phyloP scores from a whole-genome alignment of 1,140 invertebrate species.

The Coelopa frigida region DNA sequence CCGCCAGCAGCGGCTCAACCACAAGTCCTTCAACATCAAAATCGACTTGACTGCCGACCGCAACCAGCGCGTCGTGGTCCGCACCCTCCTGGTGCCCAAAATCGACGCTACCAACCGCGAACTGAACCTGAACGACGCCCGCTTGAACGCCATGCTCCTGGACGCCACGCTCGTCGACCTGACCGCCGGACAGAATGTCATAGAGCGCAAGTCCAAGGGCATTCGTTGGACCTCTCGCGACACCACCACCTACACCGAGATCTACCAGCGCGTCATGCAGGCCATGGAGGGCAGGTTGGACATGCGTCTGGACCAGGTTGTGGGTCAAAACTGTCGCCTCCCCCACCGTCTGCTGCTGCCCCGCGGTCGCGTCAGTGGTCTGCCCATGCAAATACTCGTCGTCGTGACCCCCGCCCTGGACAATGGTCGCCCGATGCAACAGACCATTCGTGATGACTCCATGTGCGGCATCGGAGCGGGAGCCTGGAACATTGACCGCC shows the following conservation, averaged over 20 bases:
- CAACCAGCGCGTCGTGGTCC: slow-evolving; percentile 14
- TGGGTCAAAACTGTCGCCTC: slow-evolving; percentile 13
- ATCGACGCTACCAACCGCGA: slow-evolving; percentile 41
- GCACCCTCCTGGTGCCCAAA: slow-evolving; percentile 14
- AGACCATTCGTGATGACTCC: neutral
- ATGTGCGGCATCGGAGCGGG: slow-evolving; percentile 1
- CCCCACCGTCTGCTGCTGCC: slow-evolving; percentile 48
- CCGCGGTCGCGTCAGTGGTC: slow-evolving; percentile 47
- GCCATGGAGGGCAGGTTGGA: slow-evolving; percentile 33
- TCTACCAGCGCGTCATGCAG: slow-evolving; percentile 39
- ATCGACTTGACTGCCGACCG: slow-evolving; percentile 35
- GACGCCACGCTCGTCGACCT: slow-evolving; percentile 45
- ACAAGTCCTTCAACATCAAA: slow-evolving; percentile 39
- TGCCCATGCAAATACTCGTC: slow-evolving; percentile 47
- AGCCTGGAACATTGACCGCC: slow-evolving; percentile 14
- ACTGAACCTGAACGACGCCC: slow-evolving; percentile 45
- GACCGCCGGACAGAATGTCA: slow-evolving; percentile 38
- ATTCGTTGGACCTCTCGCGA: slow-evolving; percentile 32
- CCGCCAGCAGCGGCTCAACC: slow-evolving; percentile 53
- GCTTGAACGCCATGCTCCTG: slow-evolving; percentile 44
- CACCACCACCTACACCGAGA: slow-evolving; percentile 26
- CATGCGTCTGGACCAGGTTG: slow-evolving; percentile 20
- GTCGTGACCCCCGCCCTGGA: slow-evolving; percentile 37
- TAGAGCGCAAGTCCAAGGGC: slow-evolving; percentile 42
- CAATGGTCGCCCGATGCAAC: neutral